These are phyloP conservation scores for Drosophila greeni DNA, from an alignment of 2,888 invertebrate genomes.

Conservation along the genomic window DNA sequence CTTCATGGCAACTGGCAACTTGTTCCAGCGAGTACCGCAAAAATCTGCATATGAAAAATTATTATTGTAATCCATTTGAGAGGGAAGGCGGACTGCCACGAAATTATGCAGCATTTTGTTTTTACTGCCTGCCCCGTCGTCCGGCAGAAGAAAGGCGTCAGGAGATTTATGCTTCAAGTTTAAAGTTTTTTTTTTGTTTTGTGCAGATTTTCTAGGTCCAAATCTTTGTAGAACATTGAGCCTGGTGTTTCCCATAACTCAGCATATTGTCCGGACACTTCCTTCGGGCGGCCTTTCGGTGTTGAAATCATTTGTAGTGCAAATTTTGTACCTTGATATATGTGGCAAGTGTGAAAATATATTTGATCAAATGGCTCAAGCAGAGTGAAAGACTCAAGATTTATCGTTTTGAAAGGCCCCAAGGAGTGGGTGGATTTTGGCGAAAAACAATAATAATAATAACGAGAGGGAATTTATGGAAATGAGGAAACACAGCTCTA, in stretches of 20 bases:
- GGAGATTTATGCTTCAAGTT: conserved; percentile 62
- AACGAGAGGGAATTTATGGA: conserved; percentile 34
- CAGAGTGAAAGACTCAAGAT: conserved; percentile 44
- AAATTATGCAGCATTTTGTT: conserved; percentile 74
- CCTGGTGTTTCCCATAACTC: conserved; percentile 72
- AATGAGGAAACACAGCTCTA: conserved; percentile 38
- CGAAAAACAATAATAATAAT: conserved; percentile 1
- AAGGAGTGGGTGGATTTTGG: conserved; percentile 28
- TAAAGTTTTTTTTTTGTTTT: conserved; percentile 39
- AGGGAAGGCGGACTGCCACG: conserved; percentile 46
- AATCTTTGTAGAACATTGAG: conserved; percentile 71
- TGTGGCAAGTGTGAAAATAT: conserved; percentile 75
- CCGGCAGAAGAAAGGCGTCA: conserved; percentile 71
- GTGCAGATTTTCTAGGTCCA: conserved; percentile 63
- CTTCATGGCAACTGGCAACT: conserved; percentile 60
- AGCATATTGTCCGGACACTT: conserved; percentile 53
- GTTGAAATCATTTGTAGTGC: conserved; percentile 77
- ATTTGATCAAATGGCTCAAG: conserved; percentile 65
- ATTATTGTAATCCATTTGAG: conserved; percentile 74
- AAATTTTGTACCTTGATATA: conserved; percentile 73
- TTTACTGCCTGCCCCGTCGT: conserved; percentile 58
- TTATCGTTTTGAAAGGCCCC: conserved; percentile 65
- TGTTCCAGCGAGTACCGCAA: conserved; percentile 53
- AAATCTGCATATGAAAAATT: conserved; percentile 75
- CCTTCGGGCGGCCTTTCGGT: conserved; percentile 69